Evolutionary conservation across 2,797 vertebrate genomes (phyloP).

Genomic region (Danio albolineatus): DNA sequence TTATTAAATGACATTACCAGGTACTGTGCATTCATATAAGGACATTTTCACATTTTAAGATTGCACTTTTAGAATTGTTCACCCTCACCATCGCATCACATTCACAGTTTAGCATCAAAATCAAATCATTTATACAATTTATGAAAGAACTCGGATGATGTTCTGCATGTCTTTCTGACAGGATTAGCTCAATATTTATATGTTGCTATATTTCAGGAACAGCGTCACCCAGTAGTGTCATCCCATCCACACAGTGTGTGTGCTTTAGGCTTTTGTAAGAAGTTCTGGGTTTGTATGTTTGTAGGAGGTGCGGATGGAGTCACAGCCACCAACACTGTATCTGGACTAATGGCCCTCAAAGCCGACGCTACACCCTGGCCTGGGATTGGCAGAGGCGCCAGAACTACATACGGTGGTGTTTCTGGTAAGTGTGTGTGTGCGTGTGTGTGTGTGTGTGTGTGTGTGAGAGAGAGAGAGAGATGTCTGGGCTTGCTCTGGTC

Average conservation of each 20-base stretch:
- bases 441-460: neutral
- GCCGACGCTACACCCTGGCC: conserved; percentile 83
- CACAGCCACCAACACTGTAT: conserved; percentile 87
- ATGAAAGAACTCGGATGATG: neutral
- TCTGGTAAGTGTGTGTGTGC: conserved; percentile 77
- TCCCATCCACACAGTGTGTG: neutral
- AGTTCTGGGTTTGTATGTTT: neutral
- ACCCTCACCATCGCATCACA: neutral
- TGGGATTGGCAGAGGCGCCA: conserved; percentile 74
- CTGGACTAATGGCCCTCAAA: conserved; percentile 84
- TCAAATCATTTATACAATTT: neutral
- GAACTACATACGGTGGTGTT: conserved; percentile 84
- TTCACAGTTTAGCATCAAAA: neutral
- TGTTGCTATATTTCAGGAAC: neutral
- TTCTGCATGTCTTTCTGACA: neutral
- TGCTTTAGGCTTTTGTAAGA: conserved; percentile 6
- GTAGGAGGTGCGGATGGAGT: conserved; percentile 86
- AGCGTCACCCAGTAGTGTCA: neutral
- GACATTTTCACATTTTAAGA: neutral
- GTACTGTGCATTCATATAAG: neutral
- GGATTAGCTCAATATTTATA: neutral
- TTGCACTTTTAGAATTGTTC: neutral
- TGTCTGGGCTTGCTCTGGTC: conserved; percentile 68
- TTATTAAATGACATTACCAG: neutral
- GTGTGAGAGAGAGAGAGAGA: conserved; percentile 36